Base-by-base conservation (phyloP, 2,797 vertebrate species). In the Chelon labrosus region DNA sequence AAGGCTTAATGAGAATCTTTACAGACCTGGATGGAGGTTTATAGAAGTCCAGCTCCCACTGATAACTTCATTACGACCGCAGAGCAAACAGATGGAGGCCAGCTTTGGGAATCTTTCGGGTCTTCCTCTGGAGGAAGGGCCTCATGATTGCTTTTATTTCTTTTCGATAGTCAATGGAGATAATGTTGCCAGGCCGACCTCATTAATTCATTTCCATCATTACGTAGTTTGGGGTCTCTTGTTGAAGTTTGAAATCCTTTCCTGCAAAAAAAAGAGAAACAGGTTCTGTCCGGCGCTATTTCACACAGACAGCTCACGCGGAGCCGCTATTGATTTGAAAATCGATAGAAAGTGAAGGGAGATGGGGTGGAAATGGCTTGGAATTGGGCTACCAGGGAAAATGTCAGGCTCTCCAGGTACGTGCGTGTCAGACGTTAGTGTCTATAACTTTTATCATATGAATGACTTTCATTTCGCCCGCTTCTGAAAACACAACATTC, bases 341-440 rank as follows among this genome's bases (percentile, higher is more conserved):
- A 95, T 95, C 93, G 84, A 95, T 95, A 92, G 85, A 90, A 91
- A 90, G 91, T 91, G 92, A 94, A 91, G 85, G 85, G 85, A 92
- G 93, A 93, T 91, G 86, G 91, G 79, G 66, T 87, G 90, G 85
- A 94, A 92, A 94, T 89, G 88, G 87, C 70, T 84, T 67, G 74
- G 81, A 92, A 90, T 85, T 87, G 88, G 86, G 72, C 81, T 31
- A 61, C 79, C 70, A 65, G 69, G 69, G 65, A 70, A 86, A 70
- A 78, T 81, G 86, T 91, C 86, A 82, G 80, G 69, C 80, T 69
- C 61, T 85, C 66, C 75, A 82, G 69, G 84, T 87, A 65, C 71
- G 65, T 74, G 78, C 73, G 71, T 61, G 77, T 78, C 57, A 73
- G 52, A 80, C 84, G 79, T 83, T 82, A 86, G 27, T 50, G 61